These are phyloP conservation scores for Gymnogyps californianus DNA, from an alignment of 2,113 vertebrate species.

Conservation along the genomic window DNA sequence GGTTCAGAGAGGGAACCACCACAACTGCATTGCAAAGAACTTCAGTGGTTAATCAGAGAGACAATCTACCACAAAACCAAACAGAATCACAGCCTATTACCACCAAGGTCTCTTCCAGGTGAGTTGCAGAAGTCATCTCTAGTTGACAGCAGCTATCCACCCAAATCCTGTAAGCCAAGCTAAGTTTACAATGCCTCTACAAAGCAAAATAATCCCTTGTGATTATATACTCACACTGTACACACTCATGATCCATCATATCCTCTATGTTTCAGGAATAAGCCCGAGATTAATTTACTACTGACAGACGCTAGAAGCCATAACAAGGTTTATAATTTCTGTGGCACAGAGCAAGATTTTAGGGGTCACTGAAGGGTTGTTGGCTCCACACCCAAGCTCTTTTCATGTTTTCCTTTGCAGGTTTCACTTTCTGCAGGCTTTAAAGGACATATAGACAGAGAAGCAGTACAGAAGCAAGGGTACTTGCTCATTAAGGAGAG, in stretches of 20 bases:
- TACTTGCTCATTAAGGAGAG: background rate
- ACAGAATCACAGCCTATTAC: background rate
- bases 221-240: background rate
- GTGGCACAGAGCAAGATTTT: background rate
- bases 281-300: background rate
- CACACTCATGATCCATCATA: background rate
- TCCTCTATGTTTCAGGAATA: background rate
- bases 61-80: background rate
- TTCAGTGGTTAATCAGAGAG: background rate
- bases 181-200: background rate
- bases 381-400: background rate
- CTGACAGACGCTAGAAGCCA: background rate
- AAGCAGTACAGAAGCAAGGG: background rate
- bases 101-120: background rate
- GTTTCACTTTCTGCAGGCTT: constrained; percentile 1
- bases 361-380: background rate
- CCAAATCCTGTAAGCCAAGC: background rate
- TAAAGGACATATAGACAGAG: background rate
- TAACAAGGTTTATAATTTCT: background rate
- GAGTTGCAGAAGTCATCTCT: background rate
- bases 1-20: background rate
- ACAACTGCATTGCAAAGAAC: background rate
- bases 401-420: background rate
- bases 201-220: background rate
- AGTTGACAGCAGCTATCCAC: background rate